A percentile compares a stretch with the other conserved stretches of the same genome.
phyloP scores from a whole-genome alignment of 23 tunicate species.

The Styela plicata region DNA sequence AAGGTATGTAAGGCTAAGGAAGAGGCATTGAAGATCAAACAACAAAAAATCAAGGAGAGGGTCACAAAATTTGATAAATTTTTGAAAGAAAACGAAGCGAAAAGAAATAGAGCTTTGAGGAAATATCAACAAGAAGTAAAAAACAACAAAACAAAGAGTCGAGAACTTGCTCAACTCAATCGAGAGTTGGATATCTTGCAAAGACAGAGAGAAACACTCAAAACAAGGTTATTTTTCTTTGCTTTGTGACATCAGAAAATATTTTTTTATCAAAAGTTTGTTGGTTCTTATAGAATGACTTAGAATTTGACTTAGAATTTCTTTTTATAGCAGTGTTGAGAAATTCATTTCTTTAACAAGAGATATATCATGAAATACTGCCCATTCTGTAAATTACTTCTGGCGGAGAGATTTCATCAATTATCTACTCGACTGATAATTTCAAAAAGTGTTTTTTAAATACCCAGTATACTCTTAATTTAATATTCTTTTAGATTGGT shows the following conservation, averaged over 20 bases:
- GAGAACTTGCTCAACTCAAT: slow-evolving; percentile 35
- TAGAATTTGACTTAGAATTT: too few species aligned
- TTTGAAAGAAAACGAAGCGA: slow-evolving; percentile 85
- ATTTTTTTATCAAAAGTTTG: too few species aligned
- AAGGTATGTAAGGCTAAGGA: slow-evolving; percentile 52
- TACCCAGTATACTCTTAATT: too few species aligned
- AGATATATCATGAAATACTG: too few species aligned
- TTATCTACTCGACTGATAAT: too few species aligned
- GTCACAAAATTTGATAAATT: slow-evolving; percentile 69
- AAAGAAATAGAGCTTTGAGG: slow-evolving; percentile 61
- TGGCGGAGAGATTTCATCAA: too few species aligned
- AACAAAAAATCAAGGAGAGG: slow-evolving; percentile 79
- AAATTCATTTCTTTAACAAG: too few species aligned
- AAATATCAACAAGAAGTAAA: slow-evolving; percentile 78
- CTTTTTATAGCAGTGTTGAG: too few species aligned
- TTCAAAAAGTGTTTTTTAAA: too few species aligned
- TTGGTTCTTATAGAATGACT: too few species aligned
- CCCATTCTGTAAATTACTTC: too few species aligned
- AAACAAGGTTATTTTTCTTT: slow-evolving; percentile 24
- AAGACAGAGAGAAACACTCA: slow-evolving; percentile 21
- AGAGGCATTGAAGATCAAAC: slow-evolving; percentile 45
- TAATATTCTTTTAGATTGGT: slow-evolving; percentile 42
- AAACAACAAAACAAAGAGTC: slow-evolving; percentile 40
- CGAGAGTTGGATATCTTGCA: slow-evolving; percentile 37
- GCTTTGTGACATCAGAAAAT: too few species aligned